Evolutionary conservation across 2,797 vertebrate species (phyloP).

Genomic region (Xiphophorus birchmanni): DNA sequence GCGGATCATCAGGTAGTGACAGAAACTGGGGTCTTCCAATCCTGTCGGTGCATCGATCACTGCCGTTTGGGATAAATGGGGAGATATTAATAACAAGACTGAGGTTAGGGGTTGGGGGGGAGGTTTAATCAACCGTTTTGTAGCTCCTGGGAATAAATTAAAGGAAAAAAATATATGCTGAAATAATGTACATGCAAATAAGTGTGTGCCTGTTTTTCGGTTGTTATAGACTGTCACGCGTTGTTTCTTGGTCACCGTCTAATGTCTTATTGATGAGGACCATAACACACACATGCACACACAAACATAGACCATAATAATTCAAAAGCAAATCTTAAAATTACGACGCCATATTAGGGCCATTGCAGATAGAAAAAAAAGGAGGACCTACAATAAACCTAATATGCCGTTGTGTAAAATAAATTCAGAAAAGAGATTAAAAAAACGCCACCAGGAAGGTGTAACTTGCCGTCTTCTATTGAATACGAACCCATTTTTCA

Average conservation of each 20-base stretch:
- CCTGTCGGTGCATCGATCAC: slow-evolving; percentile 71
- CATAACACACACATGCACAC: slow-evolving; percentile 13
- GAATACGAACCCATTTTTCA: slow-evolving; percentile 33
- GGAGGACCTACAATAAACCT: no score
- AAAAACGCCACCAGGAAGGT: slow-evolving; percentile 44
- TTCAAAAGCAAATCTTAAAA: slow-evolving; percentile 33
- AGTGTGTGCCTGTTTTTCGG: slow-evolving; percentile 59
- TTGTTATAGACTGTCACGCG: slow-evolving; percentile 45
- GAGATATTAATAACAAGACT: slow-evolving; percentile 12
- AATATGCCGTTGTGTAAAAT: not conserved
- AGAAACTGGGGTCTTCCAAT: slow-evolving; percentile 53
- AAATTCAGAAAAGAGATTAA: slow-evolving; percentile 52
- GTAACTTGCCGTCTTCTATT: slow-evolving; percentile 55
- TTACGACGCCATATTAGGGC: no score
- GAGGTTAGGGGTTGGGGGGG: not conserved
- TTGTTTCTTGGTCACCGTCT: slow-evolving; percentile 53
- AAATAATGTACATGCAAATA: slow-evolving; percentile 60
- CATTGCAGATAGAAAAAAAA: not conserved
- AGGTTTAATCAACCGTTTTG: slow-evolving; percentile 65
- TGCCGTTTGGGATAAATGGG: slow-evolving; percentile 59
- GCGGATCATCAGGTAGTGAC: slow-evolving; percentile 31
- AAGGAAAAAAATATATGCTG: slow-evolving; percentile 32
- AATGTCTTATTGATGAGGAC: slow-evolving; percentile 40
- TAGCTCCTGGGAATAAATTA: slow-evolving; percentile 59
- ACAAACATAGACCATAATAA: not conserved